phyloP scores from a whole-genome alignment of 2,113 vertebrate genomes.

The Phylloscopus trochilus region DNA sequence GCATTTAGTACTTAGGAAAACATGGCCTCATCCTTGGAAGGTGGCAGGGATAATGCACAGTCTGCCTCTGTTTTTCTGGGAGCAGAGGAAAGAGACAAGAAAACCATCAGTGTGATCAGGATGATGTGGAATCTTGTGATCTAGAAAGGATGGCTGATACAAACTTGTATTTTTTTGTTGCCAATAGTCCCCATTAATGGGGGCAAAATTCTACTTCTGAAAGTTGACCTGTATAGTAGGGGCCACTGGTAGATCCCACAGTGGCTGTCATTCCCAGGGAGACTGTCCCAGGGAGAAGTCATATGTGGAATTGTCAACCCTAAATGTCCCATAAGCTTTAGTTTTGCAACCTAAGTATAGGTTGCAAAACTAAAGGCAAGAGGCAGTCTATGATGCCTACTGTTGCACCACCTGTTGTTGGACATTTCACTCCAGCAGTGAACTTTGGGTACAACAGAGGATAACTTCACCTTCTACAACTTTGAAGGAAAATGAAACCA shows the following conservation, averaged over 20 bases:
- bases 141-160: neutral
- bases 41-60: neutral
- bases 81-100: neutral
- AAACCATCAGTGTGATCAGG: neutral
- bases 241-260: neutral
- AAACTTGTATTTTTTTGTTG: neutral
- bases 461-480: neutral
- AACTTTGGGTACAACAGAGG: neutral
- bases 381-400: neutral
- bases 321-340: neutral
- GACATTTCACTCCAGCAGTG: neutral
- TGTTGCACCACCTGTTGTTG: neutral
- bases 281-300: neutral
- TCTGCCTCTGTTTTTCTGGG: neutral
- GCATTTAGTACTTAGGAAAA: neutral
- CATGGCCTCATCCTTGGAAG: neutral
- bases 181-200: neutral
- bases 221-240: neutral
- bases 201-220: neutral
- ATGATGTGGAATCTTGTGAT: neutral
- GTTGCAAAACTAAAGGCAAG: too few relatives aligned
- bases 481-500: neutral
- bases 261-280: neutral
- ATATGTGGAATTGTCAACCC: neutral
- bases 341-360: neutral